phyloP scores from a whole-genome alignment of 2,797 vertebrate species.

The Hypotaenidia okinawae region DNA sequence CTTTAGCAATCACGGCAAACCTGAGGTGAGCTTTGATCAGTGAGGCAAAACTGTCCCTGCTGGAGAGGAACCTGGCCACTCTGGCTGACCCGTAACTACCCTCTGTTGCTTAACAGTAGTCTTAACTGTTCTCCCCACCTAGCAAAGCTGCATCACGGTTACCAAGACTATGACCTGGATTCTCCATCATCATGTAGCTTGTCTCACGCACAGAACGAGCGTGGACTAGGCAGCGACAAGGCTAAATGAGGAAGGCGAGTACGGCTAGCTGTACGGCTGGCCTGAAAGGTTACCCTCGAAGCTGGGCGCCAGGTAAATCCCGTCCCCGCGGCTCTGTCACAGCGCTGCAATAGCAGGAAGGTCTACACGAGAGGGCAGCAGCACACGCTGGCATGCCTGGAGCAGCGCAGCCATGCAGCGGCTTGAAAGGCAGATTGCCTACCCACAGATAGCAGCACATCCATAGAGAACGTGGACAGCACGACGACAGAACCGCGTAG shows the following conservation, averaged over 20 bases:
- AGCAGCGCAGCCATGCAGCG: accelerated
- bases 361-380: constrained; percentile 75
- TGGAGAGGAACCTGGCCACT: background rate
- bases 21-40: background rate
- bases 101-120: background rate
- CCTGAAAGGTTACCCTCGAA: background rate
- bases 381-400: background rate
- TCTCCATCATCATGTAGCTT: background rate
- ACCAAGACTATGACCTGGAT: background rate
- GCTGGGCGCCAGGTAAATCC: background rate
- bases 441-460: background rate
- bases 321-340: background rate
- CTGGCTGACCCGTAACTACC: background rate
- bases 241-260: background rate
- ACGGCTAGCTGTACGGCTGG: background rate
- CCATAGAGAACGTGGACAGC: background rate
- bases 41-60: background rate
- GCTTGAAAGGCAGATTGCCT: background rate
- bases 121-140: background rate
- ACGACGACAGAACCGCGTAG: accelerated
- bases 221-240: accelerated
- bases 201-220: accelerated
- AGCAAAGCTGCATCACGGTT: background rate
- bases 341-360: constrained; percentile 26
- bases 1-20: background rate